Conservation (phyloP, 2,113 vertebrate genomes). For the Dicentrarchus labrax region DNA sequence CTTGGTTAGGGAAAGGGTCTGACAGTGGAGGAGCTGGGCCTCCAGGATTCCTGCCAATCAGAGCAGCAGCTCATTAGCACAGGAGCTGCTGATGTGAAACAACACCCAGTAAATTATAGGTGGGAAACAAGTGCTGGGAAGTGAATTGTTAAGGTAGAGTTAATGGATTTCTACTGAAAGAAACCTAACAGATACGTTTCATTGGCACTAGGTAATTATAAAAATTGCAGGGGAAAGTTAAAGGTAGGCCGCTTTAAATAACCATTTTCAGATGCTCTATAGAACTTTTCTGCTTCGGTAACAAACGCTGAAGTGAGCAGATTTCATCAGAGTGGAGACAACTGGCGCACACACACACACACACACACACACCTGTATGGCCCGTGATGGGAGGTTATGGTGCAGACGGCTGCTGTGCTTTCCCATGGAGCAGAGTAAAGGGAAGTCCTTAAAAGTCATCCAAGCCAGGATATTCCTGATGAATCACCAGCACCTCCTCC, state of each 20-base stretch:
- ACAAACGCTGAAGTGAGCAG: constrained; percentile 66
- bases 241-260: constrained; percentile 36
- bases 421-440: constrained; percentile 33
- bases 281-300: constrained; percentile 55
- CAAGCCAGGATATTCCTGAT: constrained; percentile 59
- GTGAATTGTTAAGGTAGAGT: constrained; percentile 40
- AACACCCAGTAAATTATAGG: constrained; percentile 33
- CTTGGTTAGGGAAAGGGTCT: not conserved
- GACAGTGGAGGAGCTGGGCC: not conserved
- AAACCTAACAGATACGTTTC: constrained; percentile 40
- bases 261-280: constrained; percentile 32
- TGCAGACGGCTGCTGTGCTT: constrained; percentile 51
- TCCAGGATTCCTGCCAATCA: constrained; percentile 14
- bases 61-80: constrained; percentile 37
- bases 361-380: not conserved
- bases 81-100: constrained; percentile 37
- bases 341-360: not conserved
- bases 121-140: constrained; percentile 27
- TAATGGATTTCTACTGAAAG: constrained; percentile 47
- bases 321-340: constrained; percentile 43
- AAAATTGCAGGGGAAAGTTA: constrained; percentile 35
- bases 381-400: constrained; percentile 23
- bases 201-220: constrained; percentile 53
- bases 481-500: constrained; percentile 46
- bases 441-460: constrained; percentile 66